Conservation (phyloP, 2,113 vertebrate genomes). For the Ciconia stormi region DNA sequence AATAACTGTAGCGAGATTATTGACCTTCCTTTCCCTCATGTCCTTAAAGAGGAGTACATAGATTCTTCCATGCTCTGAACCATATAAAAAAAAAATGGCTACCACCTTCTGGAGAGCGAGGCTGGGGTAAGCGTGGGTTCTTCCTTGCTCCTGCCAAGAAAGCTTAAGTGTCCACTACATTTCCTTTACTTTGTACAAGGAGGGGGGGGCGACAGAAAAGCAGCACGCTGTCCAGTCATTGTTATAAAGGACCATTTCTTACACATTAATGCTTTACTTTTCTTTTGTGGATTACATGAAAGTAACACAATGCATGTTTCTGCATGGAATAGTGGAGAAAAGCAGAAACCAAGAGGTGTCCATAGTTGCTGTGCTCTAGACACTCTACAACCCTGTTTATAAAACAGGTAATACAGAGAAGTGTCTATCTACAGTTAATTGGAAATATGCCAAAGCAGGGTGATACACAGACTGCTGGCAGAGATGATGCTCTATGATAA, state of each 20-base stretch:
- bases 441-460: background rate
- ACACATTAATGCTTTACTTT: background rate
- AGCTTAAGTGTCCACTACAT: no score
- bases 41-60: background rate
- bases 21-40: background rate
- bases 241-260: background rate
- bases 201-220: background rate
- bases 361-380: background rate
- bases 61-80: background rate
- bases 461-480: background rate
- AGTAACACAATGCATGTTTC: background rate
- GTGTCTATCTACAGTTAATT: background rate
- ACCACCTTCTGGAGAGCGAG: background rate
- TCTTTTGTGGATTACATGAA: background rate
- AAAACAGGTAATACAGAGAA: background rate
- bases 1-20: background rate
- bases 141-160: background rate
- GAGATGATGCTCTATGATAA: background rate
- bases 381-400: background rate
- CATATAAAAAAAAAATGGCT: background rate
- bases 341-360: background rate
- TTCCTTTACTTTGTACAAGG: background rate
- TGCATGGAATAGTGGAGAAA: background rate
- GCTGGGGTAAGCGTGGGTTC: background rate
- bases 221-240: background rate